Conservation (phyloP, 2,113 vertebrate species). For the Pantherophis guttatus region DNA sequence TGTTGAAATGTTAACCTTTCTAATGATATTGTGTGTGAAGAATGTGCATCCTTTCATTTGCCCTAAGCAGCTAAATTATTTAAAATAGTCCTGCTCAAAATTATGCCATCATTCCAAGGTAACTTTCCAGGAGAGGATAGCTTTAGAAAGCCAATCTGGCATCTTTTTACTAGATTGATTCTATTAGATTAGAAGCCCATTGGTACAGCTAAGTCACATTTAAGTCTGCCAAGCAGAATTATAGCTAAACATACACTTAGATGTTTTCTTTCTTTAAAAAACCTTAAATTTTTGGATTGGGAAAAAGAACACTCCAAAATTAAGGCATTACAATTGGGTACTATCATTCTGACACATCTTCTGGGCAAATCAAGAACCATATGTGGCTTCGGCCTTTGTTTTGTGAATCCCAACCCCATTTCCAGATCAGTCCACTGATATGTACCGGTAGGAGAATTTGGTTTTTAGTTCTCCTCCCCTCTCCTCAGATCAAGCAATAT, state of each 20-base stretch:
- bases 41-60: neutral
- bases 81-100: neutral
- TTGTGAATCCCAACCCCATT: neutral
- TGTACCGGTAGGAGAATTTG: neutral
- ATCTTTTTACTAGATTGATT: neutral
- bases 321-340: neutral
- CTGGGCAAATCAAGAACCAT: neutral
- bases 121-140: neutral
- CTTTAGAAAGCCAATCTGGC: neutral
- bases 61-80: neutral
- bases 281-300: neutral
- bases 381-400: neutral
- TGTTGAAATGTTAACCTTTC: neutral
- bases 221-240: neutral
- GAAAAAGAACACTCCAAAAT: neutral
- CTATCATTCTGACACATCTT: neutral
- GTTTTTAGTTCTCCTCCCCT: neutral
- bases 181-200: neutral
- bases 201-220: neutral
- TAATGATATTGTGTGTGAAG: neutral
- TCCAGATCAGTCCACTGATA: neutral
- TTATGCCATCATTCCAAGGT: fast-evolving
- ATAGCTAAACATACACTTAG: neutral
- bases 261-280: neutral
- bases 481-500: neutral